Evolutionary conservation across 2,113 vertebrate species (phyloP).

Genomic region (Salvator merianae): DNA sequence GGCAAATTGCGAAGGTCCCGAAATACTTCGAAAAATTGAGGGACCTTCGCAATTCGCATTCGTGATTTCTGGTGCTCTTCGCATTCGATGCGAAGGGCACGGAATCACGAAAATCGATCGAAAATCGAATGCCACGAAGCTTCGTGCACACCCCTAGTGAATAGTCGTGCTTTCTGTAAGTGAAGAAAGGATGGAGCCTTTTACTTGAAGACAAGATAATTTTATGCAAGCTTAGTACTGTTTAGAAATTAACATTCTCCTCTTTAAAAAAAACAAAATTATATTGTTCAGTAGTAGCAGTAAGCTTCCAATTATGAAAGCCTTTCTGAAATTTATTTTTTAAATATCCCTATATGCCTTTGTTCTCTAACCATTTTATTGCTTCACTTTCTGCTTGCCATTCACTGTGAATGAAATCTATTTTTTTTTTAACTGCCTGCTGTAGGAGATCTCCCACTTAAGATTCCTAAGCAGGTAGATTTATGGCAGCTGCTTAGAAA

Average conservation of each 20-base stretch:
- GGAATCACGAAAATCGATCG: too few relatives aligned
- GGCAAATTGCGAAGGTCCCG: too few relatives aligned
- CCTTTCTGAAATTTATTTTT: background rate
- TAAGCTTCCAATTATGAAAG: background rate
- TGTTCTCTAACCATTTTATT: background rate
- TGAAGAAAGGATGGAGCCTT: background rate
- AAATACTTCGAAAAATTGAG: too few relatives aligned
- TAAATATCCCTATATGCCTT: background rate
- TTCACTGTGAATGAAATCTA: background rate
- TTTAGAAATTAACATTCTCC: constrained; percentile 38
- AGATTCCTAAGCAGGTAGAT: background rate
- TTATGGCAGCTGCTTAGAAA: background rate
- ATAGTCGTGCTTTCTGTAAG: background rate
- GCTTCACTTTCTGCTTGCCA: background rate
- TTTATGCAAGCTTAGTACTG: constrained; percentile 41
- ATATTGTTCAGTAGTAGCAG: constrained; percentile 26
- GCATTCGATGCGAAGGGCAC: too few relatives aligned
- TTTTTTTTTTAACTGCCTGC: too few relatives aligned
- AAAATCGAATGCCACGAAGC: too few relatives aligned
- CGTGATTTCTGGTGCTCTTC: too few relatives aligned
- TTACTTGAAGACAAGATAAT: constrained; percentile 50
- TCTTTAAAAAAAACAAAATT: constrained; percentile 10
- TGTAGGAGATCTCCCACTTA: too few relatives aligned
- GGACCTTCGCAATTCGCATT: too few relatives aligned
- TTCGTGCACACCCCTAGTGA: too few relatives aligned